Conservation (phyloP, 2,888 invertebrate species). For the Belgica antarctica region DNA sequence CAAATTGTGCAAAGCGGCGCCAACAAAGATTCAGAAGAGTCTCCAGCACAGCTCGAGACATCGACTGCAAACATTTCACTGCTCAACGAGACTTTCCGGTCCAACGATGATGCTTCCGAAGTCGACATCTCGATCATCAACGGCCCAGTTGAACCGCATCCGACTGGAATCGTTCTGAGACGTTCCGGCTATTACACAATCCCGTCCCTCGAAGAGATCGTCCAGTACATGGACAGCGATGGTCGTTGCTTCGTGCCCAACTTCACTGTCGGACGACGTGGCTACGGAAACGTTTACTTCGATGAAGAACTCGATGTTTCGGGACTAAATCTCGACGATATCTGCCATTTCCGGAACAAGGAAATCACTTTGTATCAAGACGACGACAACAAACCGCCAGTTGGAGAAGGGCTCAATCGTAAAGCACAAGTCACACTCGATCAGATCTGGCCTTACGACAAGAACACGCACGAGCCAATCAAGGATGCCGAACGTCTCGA, state of each 20-base stretch:
- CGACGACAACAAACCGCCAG: conserved; percentile 78
- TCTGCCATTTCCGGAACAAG: conserved; percentile 88
- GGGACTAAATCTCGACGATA: conserved; percentile 80
- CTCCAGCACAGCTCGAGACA: neutral
- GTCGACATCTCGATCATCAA: conserved; percentile 46
- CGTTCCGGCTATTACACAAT: conserved; percentile 88
- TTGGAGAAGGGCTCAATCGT: conserved; percentile 85
- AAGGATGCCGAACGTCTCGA: conserved; percentile 74
- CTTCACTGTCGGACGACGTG: conserved; percentile 82
- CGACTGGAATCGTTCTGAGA: conserved; percentile 73
- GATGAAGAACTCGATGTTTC: conserved; percentile 80
- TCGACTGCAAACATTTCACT: neutral
- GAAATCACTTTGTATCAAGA: conserved; percentile 95
- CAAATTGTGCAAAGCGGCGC: neutral
- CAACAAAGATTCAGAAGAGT: neutral
- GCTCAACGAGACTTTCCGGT: conserved; percentile 34
- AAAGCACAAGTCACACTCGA: conserved; percentile 90
- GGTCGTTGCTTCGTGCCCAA: conserved; percentile 76
- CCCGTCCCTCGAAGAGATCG: conserved; percentile 79
- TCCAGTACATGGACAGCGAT: conserved; percentile 67
- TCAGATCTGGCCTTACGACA: conserved; percentile 90
- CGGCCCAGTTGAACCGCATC: conserved; percentile 57
- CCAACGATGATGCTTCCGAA: conserved; percentile 48
- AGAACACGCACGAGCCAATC: conserved; percentile 73
- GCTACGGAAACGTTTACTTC: conserved; percentile 88